These are phyloP conservation scores for Xanthia togata DNA, from an alignment of 2,888 invertebrate genomes.

Conservation along the genomic window DNA sequence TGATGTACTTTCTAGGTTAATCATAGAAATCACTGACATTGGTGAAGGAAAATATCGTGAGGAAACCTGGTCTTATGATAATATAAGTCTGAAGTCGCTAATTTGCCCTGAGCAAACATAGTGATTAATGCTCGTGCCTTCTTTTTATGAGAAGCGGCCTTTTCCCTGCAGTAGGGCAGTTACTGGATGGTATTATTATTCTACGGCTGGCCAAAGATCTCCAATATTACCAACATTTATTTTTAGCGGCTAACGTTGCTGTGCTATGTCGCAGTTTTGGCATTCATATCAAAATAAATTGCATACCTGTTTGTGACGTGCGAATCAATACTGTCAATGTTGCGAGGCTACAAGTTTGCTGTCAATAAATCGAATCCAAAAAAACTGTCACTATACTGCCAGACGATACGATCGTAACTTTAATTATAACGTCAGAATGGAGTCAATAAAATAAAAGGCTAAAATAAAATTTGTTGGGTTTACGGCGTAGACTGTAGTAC, in stretches of 20 bases:
- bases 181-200: too few species aligned
- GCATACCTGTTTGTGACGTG: constrained; percentile 8
- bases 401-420: constrained; percentile 7
- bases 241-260: background rate
- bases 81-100: too few species aligned
- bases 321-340: constrained; percentile 22
- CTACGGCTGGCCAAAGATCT: background rate
- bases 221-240: background rate
- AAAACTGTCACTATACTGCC: background rate
- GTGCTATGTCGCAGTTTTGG: constrained; percentile 15
- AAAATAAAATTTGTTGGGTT: background rate
- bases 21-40: too few species aligned
- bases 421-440: constrained; percentile 23
- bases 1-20: too few species aligned
- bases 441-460: constrained; percentile 19
- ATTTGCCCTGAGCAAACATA: too few species aligned
- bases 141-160: too few species aligned
- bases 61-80: too few species aligned
- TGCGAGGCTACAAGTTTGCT: background rate
- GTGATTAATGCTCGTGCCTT: too few species aligned
- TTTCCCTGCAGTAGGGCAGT: too few species aligned
- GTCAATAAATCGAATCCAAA: constrained; percentile 12
- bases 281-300: constrained; percentile 30
- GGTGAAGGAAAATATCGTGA: too few species aligned
- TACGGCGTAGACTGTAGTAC: background rate